Percentiles rank a stretch among this genome's conserved stretches.
Conservation (phyloP, 2,113 vertebrate genomes). For the Alligator mississippiensis region DNA sequence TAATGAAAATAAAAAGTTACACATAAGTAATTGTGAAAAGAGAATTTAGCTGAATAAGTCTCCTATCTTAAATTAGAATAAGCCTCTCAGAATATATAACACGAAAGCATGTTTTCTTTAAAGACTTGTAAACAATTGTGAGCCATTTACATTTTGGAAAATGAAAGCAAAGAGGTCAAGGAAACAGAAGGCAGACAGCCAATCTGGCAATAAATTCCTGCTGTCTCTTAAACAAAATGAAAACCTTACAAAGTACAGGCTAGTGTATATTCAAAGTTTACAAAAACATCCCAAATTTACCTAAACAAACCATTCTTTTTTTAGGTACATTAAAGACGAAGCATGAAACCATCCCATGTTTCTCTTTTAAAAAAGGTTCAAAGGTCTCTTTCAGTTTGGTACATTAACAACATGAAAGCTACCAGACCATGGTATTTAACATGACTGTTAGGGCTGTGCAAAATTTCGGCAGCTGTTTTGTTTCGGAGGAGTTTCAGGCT, state of each 20-base stretch:
- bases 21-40: not conserved
- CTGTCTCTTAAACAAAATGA: not conserved
- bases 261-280: not conserved
- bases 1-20: not conserved
- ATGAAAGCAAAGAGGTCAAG: not conserved
- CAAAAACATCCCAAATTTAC: not conserved
- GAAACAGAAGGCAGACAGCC: not conserved
- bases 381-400: not conserved
- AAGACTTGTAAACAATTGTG: not conserved
- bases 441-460: too few species aligned
- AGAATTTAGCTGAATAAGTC: not conserved
- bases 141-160: slow-evolving; percentile 6
- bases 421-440: too few species aligned
- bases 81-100: not conserved
- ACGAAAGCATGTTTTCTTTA: not conserved
- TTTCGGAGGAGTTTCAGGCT: too few species aligned
- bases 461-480: not conserved
- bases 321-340: not conserved
- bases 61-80: not conserved
- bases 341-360: not conserved
- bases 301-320: not conserved
- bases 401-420: not conserved
- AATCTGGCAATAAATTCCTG: not conserved
- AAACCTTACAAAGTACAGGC: not conserved
- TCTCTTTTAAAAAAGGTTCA: not conserved